Conservation (phyloP, 2,888 invertebrate genomes). For the Lysandra bellargus region DNA sequence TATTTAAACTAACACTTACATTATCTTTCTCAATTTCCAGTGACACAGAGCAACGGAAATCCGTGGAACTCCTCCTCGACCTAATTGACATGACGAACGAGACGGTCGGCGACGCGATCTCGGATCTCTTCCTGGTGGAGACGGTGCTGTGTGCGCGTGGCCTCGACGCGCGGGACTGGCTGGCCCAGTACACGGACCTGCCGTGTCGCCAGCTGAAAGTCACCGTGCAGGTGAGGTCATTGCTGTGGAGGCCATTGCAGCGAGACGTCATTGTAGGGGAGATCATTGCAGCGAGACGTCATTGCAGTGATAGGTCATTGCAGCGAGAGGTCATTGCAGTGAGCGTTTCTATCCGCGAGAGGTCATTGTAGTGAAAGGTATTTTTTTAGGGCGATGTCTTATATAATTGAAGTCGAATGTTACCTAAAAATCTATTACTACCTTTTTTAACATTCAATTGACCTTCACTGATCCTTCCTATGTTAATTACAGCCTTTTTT, state of each 20-base stretch:
- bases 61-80: slow-evolving; percentile 83
- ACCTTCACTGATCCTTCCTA: no score
- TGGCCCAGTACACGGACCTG: slow-evolving; percentile 89
- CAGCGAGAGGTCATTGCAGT: no score
- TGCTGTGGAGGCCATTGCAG: slow-evolving; percentile 44
- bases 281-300: slow-evolving; percentile 44
- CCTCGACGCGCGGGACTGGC: slow-evolving; percentile 91
- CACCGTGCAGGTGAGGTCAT: slow-evolving; percentile 82
- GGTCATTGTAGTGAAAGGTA: no score
- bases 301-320: background rate
- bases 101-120: slow-evolving; percentile 97
- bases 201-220: slow-evolving; percentile 95
- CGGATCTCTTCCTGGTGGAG: slow-evolving; percentile 97
- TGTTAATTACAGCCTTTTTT: no score
- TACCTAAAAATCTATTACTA: no score
- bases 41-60: slow-evolving; percentile 70
- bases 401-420: no score
- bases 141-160: slow-evolving; percentile 90
- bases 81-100: slow-evolving; percentile 95
- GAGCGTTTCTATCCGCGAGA: no score
- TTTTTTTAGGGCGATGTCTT: no score
- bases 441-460: no score
- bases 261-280: background rate
- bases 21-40: slow-evolving; percentile 45
- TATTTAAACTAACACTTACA: background rate